Base-by-base conservation (phyloP, 2,797 vertebrate genomes). In the Cetoscarus ocellatus region DNA sequence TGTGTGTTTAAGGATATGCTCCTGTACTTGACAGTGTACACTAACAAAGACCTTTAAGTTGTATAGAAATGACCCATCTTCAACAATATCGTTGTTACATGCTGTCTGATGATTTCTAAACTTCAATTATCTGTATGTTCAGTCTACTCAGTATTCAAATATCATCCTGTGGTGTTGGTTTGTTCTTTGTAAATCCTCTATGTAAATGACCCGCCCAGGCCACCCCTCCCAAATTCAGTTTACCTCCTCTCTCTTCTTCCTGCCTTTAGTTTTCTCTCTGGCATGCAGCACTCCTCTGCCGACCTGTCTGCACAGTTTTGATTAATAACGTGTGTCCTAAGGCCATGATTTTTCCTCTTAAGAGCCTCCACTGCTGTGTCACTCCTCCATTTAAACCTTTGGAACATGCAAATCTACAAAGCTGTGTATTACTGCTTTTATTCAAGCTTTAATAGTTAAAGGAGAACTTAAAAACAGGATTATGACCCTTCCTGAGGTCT, bases 291-390 rank as follows among this genome's bases (percentile, higher is more conserved):
- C 39, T 3, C 52, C 42, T 65, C 14, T 45, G 5, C 27, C 49
- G 51, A 38, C 65, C 40, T 69, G 62, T 79, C 67, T 36, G 62
- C 44, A 63, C 72, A 49, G 7, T 51, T 52, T 36, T 53, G 71
- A 34, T 44, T 58, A 47, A 52, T 47, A 42, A 8, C 51, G 9
- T 7, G 0, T 49, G 52, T 53, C 79, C 53, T 48, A 0, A 43
- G 71, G 69, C 50, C 4, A 15, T 6, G 34, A 13, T 18, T 67
- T 67, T 49, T 19, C 18, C 35, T 34, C 39, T 68, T 8, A 19
- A 14, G 13, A 43, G 6, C 6, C 36, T 64, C 50, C 65, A 52
- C 64, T 43, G 40, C 70, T 48, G 17, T 19, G 47, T 82, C 48
- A 45, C 17, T 61, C 19, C 18, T 53, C 43, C 27, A 39, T 53